Base-by-base conservation (phyloP, 1,140 invertebrate genomes). In the Bombus balteatus region DNA sequence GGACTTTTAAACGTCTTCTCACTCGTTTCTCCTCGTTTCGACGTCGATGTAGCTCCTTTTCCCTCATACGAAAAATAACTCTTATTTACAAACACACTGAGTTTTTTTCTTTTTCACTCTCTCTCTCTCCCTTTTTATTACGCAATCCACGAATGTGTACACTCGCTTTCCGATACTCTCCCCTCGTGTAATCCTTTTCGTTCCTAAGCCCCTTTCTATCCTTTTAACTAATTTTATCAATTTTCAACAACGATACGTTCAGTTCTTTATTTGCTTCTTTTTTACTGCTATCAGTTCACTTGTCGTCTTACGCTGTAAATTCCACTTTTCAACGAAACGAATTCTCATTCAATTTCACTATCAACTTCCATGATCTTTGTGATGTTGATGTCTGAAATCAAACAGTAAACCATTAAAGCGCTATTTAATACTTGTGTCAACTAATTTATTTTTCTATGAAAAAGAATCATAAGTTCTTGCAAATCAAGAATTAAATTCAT, bases 51-150 rank as follows among this genome's bases (percentile, higher is more conserved):
- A 81, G 88, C 72, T 83, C 37, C 81, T 80, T 87, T 84, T 84
- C 73, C 83, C 73, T 88, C 90, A 90, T 91, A 90, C 90, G 90
- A 90, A 90, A 90, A 90, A 90, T 87, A 89, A 83, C 86, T 91
- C 88, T 91, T 89, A 91, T 91, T 89, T 91, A 91, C 88, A 91
- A 65, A 71, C 84, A 79, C 82, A 39, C 82, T 59, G 85, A 78
- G 84, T 72, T 53, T 65, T 81, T 80, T 74, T 75, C 47, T 82
- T 70, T 83, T 76, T 86, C 83, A 66, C 78, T 75, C 78, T 85
- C 84, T 81, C 84, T 85, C 79, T 74, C 84, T 34, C 76, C 77
- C 84, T 37, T 87, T 73, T 85, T 81, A 81, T 81, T 43, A 57
- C 57, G 59, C 43, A 25, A 81, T 81, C 84, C 79, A 85, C 78